Percentiles rank a stretch among this genome's conserved stretches.
Evolutionary conservation across 2,113 vertebrate genomes (phyloP).

Genomic region (Ascaphus truei): DNA sequence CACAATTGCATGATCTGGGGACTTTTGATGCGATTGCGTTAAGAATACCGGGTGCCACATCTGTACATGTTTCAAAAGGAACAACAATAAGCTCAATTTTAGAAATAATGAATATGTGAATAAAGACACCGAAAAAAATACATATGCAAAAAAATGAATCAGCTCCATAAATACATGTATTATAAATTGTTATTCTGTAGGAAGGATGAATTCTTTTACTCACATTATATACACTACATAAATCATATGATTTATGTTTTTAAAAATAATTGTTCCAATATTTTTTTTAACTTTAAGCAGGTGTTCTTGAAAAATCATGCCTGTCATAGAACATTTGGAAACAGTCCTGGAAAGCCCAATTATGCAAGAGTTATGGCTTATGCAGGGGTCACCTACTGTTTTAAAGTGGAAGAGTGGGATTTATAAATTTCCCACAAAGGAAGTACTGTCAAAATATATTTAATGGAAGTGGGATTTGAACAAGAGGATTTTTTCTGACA

Average conservation of each 20-base stretch:
- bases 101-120: too few relatives aligned
- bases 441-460: slow-evolving; percentile 60
- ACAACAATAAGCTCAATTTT: too few relatives aligned
- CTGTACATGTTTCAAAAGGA: too few relatives aligned
- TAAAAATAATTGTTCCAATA: slow-evolving; percentile 45
- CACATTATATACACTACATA: slow-evolving; percentile 29
- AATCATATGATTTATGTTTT: slow-evolving; percentile 44
- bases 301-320: slow-evolving; percentile 59
- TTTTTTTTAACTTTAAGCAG: slow-evolving; percentile 48
- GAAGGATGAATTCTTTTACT: background rate
- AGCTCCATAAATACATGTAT: too few relatives aligned
- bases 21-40: too few relatives aligned
- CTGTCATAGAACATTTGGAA: slow-evolving; percentile 58
- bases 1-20: too few relatives aligned
- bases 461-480: slow-evolving; percentile 51
- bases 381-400: slow-evolving; percentile 60
- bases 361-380: slow-evolving; percentile 61
- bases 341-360: slow-evolving; percentile 59
- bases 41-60: too few relatives aligned
- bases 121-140: too few relatives aligned
- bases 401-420: slow-evolving; percentile 57
- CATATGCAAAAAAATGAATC: too few relatives aligned
- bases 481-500: slow-evolving; percentile 49
- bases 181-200: too few relatives aligned
- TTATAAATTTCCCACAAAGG: slow-evolving; percentile 62